Evolutionary conservation across 2,797 vertebrate species (phyloP), one percentile per base, ranked within the genome.

Genomic region (Chelon labrosus): DNA sequence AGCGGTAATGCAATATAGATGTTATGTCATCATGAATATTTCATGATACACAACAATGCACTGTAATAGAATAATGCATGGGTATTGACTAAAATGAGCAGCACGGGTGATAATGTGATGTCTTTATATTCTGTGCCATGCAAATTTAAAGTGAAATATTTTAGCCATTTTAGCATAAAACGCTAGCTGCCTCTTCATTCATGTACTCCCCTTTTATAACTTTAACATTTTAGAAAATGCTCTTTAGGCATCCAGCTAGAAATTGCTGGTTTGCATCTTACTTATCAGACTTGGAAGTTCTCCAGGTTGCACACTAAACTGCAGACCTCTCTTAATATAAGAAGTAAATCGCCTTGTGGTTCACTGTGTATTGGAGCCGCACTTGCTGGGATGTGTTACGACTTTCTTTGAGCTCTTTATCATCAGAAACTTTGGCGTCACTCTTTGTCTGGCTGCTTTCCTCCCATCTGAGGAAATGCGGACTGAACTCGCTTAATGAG

Each of bases 1-100:
- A 72, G 80, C 68, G 62, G 84, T 76, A 86, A 87, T 92, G 87
- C 89, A 93, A 93, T 89, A 92, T 91, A 73, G 87, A 93, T 92
- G 91, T 85, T 82, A 85, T 85, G 80, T 85, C 77, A 55, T 62
- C 54, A 81, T 92, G 19, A 88, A 90, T 93, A 77, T 85, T 93
- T 85, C 20, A 91, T 65, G 62, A 75, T 38, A 65, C 80, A 86
- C 76, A 89, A 87, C 77, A 87, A 81, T 83, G 85, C 72, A 77
- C 69, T 51, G 51, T 71, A 52, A 84, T 64, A 66, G 70, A 87
- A 87, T 85, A 88, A 91, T 84, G 74, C 75, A 81, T 82, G 66
- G 59, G 35, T 60, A 66, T 82, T 74, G 56, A 65, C 73, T 68
- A 58, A 82, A 85, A 71, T 65, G 55, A 75, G 77, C 47, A 62